Conservation (phyloP, 2,113 vertebrate species). For the Phrynosoma blainvillii region DNA sequence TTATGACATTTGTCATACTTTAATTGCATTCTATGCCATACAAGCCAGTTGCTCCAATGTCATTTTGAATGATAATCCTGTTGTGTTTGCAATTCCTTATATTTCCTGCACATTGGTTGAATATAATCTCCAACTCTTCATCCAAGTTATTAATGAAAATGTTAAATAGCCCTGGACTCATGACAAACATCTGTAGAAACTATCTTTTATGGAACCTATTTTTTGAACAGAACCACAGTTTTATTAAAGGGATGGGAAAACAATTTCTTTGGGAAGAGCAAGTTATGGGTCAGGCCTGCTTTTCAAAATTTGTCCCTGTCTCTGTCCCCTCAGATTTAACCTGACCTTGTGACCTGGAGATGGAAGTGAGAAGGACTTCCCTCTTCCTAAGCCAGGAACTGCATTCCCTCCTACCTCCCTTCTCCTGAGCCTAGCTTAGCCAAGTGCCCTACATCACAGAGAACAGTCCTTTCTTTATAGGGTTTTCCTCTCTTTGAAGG, state of each 20-base stretch:
- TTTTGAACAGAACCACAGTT: neutral
- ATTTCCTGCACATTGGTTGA: conserved; percentile 9
- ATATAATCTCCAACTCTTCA: neutral
- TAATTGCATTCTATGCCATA: conserved; percentile 21
- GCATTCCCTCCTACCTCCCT: neutral
- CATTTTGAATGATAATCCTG: conserved; percentile 27
- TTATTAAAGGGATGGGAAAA: neutral
- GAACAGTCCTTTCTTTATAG: neutral
- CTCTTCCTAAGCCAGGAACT: neutral
- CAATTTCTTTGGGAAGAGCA: neutral
- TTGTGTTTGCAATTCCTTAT: conserved; percentile 12
- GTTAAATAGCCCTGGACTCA: conserved; percentile 27
- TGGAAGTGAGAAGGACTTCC: neutral
- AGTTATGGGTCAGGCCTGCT: neutral
- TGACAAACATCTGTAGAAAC: conserved; percentile 15
- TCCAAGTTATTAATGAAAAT: conserved; percentile 40
- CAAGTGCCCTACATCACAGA: neutral
- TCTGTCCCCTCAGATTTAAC: neutral
- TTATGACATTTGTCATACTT: neutral
- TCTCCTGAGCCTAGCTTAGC: neutral
- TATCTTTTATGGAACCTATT: conserved; percentile 10
- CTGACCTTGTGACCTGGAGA: neutral
- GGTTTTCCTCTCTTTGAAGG: neutral
- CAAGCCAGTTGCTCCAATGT: conserved; percentile 9
- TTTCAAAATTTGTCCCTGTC: neutral